phyloP scores from a whole-genome alignment of 37 sponge, comb jelly and placozoan species.

The Dysidea cf. avara region DNA sequence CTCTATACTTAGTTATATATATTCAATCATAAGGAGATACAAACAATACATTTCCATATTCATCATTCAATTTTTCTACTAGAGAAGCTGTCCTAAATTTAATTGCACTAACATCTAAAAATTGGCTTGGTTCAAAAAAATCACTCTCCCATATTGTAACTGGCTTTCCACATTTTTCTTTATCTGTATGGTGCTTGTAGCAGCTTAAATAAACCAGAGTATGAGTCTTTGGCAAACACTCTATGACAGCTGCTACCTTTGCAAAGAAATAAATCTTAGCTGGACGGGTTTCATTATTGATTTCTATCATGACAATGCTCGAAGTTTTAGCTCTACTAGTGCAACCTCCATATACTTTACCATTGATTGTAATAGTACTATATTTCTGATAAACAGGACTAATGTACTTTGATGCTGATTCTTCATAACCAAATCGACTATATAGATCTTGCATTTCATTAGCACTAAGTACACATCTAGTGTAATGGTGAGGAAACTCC shows the following conservation, averaged over 20 bases:
- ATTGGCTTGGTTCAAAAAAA: neutral
- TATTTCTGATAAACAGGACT: neutral
- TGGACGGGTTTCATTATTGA: slow-evolving; percentile 1
- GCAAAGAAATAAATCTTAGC: slow-evolving; percentile 15
- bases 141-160: slow-evolving; percentile 13
- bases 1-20: no score
- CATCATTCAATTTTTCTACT: slow-evolving; percentile 7
- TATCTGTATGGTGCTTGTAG: neutral
- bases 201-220: slow-evolving; percentile 1
- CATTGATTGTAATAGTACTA: slow-evolving; percentile 6
- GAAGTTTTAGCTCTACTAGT: neutral
- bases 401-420: neutral
- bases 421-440: neutral
- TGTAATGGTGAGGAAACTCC: neutral
- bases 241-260: slow-evolving; percentile 1
- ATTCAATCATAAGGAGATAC: slow-evolving; percentile 5
- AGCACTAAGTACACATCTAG: slow-evolving; percentile 7
- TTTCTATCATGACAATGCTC: neutral
- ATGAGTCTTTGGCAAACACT: neutral
- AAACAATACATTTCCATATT: slow-evolving; percentile 9
- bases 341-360: slow-evolving; percentile 3
- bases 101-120: neutral
- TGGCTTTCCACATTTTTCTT: slow-evolving; percentile 21
- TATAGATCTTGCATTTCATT: neutral
- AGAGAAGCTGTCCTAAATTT: slow-evolving; percentile 14